These are phyloP conservation scores for Malachius bipustulatus DNA, from an alignment of 2,888 invertebrate species.

Conservation along the genomic window DNA sequence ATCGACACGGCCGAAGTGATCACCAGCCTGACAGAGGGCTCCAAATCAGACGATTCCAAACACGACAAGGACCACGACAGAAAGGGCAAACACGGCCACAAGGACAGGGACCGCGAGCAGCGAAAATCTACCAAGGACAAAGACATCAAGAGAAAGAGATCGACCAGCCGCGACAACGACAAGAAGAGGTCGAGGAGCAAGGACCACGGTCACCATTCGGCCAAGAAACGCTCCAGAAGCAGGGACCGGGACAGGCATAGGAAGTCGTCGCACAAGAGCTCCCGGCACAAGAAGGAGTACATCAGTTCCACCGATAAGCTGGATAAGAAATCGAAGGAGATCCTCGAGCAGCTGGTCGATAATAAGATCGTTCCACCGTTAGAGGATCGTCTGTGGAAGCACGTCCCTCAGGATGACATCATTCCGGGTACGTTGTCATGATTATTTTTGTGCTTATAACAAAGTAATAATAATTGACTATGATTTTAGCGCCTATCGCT, in stretches of 20 bases:
- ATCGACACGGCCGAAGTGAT: slow-evolving; percentile 41
- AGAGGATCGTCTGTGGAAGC: slow-evolving; percentile 43
- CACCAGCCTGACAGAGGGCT: slow-evolving; percentile 31
- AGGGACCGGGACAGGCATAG: slow-evolving; percentile 25
- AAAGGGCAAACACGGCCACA: slow-evolving; percentile 25
- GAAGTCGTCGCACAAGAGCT: slow-evolving; percentile 33
- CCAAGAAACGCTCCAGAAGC: slow-evolving; percentile 27
- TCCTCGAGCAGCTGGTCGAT: slow-evolving; percentile 35
- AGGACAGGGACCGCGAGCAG: slow-evolving; percentile 20
- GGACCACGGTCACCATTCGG: slow-evolving; percentile 24
- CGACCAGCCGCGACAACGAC: slow-evolving; percentile 25
- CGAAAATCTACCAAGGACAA: slow-evolving; percentile 24
- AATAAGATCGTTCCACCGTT: slow-evolving; percentile 38
- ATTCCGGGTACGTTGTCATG: slow-evolving; percentile 25
- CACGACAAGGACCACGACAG: slow-evolving; percentile 23
- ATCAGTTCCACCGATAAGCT: slow-evolving; percentile 30
- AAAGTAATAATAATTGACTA: slow-evolving; percentile 8
- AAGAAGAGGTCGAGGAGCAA: slow-evolving; percentile 24
- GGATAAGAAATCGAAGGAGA: slow-evolving; percentile 36
- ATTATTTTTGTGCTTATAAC: neutral
- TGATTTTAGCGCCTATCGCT: slow-evolving; percentile 25
- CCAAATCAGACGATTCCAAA: slow-evolving; percentile 24
- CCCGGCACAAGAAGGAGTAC: slow-evolving; percentile 31
- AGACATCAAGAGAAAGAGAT: slow-evolving; percentile 21
- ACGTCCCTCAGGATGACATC: slow-evolving; percentile 37